Evolutionary conservation across 2,113 vertebrate genomes (phyloP).

Genomic region (Macquaria australasica): DNA sequence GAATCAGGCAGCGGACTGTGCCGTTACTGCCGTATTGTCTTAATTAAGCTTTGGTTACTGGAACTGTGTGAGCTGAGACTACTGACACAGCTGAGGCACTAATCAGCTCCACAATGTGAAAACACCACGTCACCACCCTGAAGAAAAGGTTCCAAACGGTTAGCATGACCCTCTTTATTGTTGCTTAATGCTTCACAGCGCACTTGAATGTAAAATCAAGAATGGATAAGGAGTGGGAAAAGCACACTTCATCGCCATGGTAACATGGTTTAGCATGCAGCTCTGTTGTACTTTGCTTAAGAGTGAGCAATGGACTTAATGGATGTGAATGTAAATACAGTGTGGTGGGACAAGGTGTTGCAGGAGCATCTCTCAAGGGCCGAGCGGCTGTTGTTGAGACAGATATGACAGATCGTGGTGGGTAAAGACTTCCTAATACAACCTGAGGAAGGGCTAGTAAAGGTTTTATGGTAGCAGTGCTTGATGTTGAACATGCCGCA

Average conservation of each 20-base stretch:
- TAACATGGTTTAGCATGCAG: conserved; percentile 47
- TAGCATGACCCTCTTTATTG: conserved; percentile 37
- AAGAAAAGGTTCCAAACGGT: conserved; percentile 6
- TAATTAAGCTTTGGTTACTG: conserved; percentile 34
- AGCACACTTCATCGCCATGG: conserved; percentile 62
- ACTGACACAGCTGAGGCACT: background rate
- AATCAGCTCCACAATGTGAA: conserved; percentile 29
- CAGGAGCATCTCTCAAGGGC: conserved; percentile 61
- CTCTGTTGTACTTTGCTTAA: conserved; percentile 63
- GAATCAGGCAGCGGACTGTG: conserved; percentile 4
- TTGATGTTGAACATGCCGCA: background rate
- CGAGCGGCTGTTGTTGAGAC: conserved; percentile 26
- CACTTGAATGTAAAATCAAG: conserved; percentile 60
- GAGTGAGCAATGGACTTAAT: conserved; percentile 79
- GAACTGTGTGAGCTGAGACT: conserved; percentile 16
- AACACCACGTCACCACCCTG: conserved; percentile 12
- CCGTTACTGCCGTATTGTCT: background rate
- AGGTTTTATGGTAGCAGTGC: background rate
- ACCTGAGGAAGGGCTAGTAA: background rate
- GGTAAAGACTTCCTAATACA: background rate
- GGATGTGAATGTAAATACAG: conserved; percentile 83
- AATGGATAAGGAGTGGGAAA: conserved; percentile 52
- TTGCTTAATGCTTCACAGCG: conserved; percentile 32
- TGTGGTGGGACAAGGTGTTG: conserved; percentile 59
- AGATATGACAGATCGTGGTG: conserved; percentile 15